Base-by-base conservation (phyloP, 53 echinoderm and acorn worm species). In the Paracentrotus lividus region DNA sequence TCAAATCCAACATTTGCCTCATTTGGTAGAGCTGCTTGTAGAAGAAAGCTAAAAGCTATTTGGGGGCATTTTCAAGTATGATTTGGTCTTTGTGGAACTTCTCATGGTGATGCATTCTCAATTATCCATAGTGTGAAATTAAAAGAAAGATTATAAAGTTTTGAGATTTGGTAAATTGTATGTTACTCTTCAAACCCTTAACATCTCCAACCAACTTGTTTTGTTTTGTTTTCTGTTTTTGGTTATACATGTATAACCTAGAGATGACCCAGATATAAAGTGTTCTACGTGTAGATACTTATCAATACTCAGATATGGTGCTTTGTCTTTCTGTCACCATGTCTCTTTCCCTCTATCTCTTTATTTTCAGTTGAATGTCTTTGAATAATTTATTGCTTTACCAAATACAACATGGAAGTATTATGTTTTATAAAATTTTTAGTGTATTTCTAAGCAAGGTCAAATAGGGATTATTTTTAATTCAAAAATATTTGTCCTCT, bases 1-100 rank as follows among this genome's bases (percentile, higher is more conserved):
- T 81, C 81, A 81, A 23, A 81, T 81, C 44, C 23, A 81, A 81
- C 44, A 81, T 81, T 81, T 26, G 44, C 81, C 10, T 47, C 27
- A 69, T 72, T 36, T 72, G 15, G 32, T 72, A 40, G 36, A 72
- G 72, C 40, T 32, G 5, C 72, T 72, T 72, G 38, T 14, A 32
- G 36, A 13, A 16, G 8, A 33, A 67, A 67, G 67, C 32, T 67
- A 1, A 29, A 72, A 40, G 18, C 40, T 38, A 20, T 32, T 72
- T 72, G 36, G 18, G 9, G 40, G 20, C 14, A 29, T 36, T 72
- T 20, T 72, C 21, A 72, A 72, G 38, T 36, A 52, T 52, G 9
- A 72, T 2, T 20, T 15, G 40, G 38, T 10, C 72, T 72, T 38
- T 64, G 64, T 27, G 23, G 23, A 59, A 29, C 27, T 1, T 2